Percentiles rank a stretch among this genome's conserved stretches.
These are phyloP conservation scores for Cataglyphis livida DNA, from an alignment of 2,888 invertebrate genomes.

Conservation along the genomic window DNA sequence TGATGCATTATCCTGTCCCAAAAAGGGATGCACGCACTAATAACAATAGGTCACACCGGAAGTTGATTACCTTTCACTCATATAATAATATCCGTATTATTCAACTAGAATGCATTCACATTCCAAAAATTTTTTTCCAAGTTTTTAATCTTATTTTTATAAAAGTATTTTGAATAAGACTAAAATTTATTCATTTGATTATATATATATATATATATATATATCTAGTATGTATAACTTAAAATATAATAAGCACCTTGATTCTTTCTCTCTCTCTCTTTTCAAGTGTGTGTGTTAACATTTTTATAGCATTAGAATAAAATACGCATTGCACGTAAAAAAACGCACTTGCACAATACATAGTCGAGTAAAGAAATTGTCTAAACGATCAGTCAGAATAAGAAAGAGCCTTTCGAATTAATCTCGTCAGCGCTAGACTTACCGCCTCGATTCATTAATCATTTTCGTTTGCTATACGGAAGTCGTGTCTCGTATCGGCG, in stretches of 20 bases:
- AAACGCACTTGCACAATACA: background rate
- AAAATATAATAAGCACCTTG: background rate
- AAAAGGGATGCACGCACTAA: conserved; percentile 44
- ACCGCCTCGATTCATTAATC: conserved; percentile 41
- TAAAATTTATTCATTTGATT: background rate
- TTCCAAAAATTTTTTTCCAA: background rate
- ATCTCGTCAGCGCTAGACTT: conserved; percentile 9
- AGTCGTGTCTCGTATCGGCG: conserved; percentile 4
- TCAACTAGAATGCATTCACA: conserved; percentile 19
- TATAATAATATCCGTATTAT: conserved; percentile 31
- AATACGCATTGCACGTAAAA: background rate
- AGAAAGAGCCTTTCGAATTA: conserved; percentile 29
- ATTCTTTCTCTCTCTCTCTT: no score
- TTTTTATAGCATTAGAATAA: background rate
- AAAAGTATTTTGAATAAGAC: background rate
- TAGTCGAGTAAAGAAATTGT: background rate
- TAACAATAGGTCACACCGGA: conserved; percentile 46
- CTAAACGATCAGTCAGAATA: background rate
- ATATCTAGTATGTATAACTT: background rate
- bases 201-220: no score
- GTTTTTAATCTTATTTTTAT: background rate
- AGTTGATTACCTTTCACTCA: conserved; percentile 26
- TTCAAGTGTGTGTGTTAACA: background rate
- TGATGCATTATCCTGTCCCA: conserved; percentile 56
- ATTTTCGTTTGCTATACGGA: conserved; percentile 30